A percentile compares a stretch with the other conserved stretches of the same genome.
phyloP scores from a whole-genome alignment of 1,140 invertebrate species.

The Diorhabda carinulata region DNA sequence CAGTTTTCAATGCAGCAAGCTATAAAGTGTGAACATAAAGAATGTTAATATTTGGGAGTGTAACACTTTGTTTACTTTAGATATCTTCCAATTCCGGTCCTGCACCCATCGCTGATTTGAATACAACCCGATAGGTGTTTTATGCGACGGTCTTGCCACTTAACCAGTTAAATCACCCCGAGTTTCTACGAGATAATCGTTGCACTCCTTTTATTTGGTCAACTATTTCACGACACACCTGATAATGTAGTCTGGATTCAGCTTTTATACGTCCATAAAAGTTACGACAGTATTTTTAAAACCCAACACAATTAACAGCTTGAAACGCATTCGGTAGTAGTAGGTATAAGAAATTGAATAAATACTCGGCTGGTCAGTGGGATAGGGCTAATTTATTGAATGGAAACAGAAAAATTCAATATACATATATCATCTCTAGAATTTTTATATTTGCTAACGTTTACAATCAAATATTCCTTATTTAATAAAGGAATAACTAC shows the following conservation, averaged over 20 bases:
- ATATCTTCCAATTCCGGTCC: neutral
- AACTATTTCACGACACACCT: constrained; percentile 23
- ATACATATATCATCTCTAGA: no score
- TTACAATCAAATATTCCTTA: no score
- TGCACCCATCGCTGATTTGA: constrained; percentile 23
- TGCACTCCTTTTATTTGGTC: constrained; percentile 20
- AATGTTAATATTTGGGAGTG: no score
- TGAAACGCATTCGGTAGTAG: constrained; percentile 6
- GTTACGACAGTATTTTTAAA: constrained; percentile 24
- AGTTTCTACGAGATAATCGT: constrained; percentile 9
- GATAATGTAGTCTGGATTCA: constrained; percentile 29
- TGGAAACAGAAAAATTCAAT: no score
- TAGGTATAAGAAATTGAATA: constrained; percentile 14
- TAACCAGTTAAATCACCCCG: constrained; percentile 15
- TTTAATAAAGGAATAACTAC: no score
- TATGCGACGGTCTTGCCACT: constrained; percentile 21
- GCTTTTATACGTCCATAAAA: constrained; percentile 28
- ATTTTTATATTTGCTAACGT: no score
- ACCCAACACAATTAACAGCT: constrained; percentile 20
- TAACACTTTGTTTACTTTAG: no score
- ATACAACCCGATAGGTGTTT: constrained; percentile 21
- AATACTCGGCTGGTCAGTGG: constrained; percentile 4
- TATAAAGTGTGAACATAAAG: no score
- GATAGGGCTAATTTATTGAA: neutral
- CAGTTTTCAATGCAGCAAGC: no score